Evolutionary conservation across 2,797 vertebrate species (phyloP).

Genomic region (Platyrinchus mystaceus): DNA sequence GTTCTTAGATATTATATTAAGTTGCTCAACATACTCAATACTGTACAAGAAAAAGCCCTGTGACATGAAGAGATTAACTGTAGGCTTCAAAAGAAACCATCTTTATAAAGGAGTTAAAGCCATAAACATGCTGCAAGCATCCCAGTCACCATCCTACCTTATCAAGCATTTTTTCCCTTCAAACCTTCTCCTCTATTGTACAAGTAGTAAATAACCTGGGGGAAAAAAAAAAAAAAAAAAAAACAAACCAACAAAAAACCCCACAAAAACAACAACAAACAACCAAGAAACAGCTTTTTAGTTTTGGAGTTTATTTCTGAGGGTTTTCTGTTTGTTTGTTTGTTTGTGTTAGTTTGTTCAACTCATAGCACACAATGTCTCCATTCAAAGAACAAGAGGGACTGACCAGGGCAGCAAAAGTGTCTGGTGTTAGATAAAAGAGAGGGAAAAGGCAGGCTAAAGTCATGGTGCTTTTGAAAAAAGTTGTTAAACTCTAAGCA

Average conservation of each 20-base stretch:
- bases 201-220: background rate
- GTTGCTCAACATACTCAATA: background rate
- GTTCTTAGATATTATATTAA: background rate
- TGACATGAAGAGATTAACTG: background rate
- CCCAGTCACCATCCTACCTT: background rate
- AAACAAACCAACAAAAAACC: no score
- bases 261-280: no score
- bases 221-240: no score
- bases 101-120: background rate
- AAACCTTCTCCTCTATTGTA: background rate
- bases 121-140: background rate
- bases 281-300: rapidly evolving
- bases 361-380: background rate
- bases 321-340: background rate
- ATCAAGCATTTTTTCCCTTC: background rate
- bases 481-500: background rate
- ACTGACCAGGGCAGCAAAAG: background rate
- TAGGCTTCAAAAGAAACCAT: background rate
- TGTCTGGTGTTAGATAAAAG: background rate
- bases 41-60: background rate
- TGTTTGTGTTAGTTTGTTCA: background rate
- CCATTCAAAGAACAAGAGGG: background rate
- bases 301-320: background rate
- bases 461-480: background rate
- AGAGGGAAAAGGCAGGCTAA: background rate